Conservation (phyloP, 1,140 invertebrate genomes). For the Ceratosolen fusciceps region DNA sequence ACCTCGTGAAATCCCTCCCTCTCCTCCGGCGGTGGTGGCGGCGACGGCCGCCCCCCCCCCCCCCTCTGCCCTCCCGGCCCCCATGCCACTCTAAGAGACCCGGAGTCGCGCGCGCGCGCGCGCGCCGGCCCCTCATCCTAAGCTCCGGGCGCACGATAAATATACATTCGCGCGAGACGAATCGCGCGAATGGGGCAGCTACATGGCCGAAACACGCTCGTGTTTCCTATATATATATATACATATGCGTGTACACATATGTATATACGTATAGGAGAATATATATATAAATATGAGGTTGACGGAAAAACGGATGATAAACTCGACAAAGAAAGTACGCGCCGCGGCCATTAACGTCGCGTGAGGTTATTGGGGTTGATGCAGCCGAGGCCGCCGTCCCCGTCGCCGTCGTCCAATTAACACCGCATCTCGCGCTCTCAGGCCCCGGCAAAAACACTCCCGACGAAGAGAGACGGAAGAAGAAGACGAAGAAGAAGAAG, state of each 20-base stretch:
- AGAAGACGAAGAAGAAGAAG: neutral
- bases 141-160: neutral
- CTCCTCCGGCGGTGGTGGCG: too few relatives aligned
- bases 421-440: neutral
- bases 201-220: neutral
- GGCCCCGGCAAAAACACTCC: neutral
- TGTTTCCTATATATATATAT: too few relatives aligned
- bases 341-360: constrained; percentile 22
- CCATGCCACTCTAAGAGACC: too few relatives aligned
- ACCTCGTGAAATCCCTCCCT: neutral
- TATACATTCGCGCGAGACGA: constrained; percentile 19
- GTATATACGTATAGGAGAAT: too few relatives aligned
- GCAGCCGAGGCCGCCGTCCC: neutral
- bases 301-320: constrained; percentile 29
- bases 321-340: constrained; percentile 17
- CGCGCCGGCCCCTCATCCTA: too few relatives aligned
- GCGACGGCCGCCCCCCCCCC: too few relatives aligned
- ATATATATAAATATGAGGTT: constrained; percentile 13
- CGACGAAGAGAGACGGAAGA: constrained; percentile 2
- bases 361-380: constrained; percentile 9
- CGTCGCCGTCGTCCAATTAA: constrained; percentile 28
- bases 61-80: neutral
- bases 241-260: too few relatives aligned
- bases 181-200: neutral
- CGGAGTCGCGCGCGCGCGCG: too few relatives aligned